Conservation (phyloP, 2,113 vertebrate genomes). For the Myotis brandtii region DNA sequence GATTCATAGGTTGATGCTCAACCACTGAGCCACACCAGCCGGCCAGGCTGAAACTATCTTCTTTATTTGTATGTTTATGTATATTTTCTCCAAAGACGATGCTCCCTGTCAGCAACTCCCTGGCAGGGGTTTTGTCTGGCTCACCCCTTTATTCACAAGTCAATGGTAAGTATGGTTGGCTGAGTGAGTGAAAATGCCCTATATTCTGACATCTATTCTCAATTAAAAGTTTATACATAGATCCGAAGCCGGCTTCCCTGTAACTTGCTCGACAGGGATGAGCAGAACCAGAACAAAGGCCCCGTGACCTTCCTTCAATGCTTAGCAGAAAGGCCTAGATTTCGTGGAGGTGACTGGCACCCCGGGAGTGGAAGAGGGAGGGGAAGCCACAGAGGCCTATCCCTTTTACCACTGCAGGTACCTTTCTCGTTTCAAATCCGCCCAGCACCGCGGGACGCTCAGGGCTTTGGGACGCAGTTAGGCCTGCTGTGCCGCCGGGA, state of each 20-base stretch:
- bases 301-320: not conserved
- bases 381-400: not conserved
- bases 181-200: not conserved
- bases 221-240: conserved; percentile 36
- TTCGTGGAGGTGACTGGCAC: not conserved
- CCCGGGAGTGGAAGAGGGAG: not conserved
- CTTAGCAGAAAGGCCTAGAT: not conserved
- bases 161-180: not conserved
- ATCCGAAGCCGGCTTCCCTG: not conserved
- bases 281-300: not conserved
- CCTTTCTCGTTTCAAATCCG: not conserved
- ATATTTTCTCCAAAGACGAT: not conserved
- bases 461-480: not conserved
- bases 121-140: not conserved
- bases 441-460: not conserved
- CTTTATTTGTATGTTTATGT: conserved; percentile 29
- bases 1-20: too few relatives aligned
- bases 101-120: not conserved
- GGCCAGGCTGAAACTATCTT: not conserved
- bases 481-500: not conserved
- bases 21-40: too few relatives aligned
- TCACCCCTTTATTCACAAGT: not conserved
- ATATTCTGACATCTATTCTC: not conserved
- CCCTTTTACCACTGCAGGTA: not conserved
- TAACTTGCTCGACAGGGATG: not conserved